Evolutionary conservation across 2,888 invertebrate species (phyloP), one percentile per base, ranked within the genome.

Genomic region (Globia sparganii): DNA sequence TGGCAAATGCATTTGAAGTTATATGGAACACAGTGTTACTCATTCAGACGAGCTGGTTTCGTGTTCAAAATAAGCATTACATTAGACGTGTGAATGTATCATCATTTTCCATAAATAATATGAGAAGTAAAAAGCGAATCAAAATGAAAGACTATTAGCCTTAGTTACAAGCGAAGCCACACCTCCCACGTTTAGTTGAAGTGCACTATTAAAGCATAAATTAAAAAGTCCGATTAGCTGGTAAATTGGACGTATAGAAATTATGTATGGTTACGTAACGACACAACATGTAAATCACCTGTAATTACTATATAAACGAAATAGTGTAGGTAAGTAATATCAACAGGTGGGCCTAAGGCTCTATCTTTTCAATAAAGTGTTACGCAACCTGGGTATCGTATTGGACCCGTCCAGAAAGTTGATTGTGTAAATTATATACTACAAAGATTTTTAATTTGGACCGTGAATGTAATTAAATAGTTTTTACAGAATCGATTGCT

Each of bases 131-230:
- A 82, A 85, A 85, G 65, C 74, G 77, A 82, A 77, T 83, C 65
- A 67, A 79, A 86, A 83, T 78, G 58, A 88, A 75, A 81, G 73
- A 85, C 86, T 83, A 86, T 81, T 86, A 89, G 85, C 88, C 80
- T 88, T 85, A 77, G 89, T 90, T 88, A 88, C 83, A 85, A 87
- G 77, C 75, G 46, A 78, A 83, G 81, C 83, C 89, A 89, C 90
- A 80, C 87, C 86, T 87, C 88, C 88, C 81, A 90, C 72, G 72
- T 90, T 88, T 86, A 89, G 85, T 83, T 74, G 75, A 77, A 91
- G 86, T 88, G 89, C 91, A 90, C 89, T 91, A 91, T 91, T 91
- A 91, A 88, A 89, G 88, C 83, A 89, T 90, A 90, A 90, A 92
- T 91, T 91, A 88, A 89, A 91, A 90, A 88, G 79, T 80, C 85